A percentile compares a stretch with the other conserved stretches of the same genome.
Evolutionary conservation across 2,113 vertebrate genomes (phyloP).

Genomic region (Xenus cinereus): DNA sequence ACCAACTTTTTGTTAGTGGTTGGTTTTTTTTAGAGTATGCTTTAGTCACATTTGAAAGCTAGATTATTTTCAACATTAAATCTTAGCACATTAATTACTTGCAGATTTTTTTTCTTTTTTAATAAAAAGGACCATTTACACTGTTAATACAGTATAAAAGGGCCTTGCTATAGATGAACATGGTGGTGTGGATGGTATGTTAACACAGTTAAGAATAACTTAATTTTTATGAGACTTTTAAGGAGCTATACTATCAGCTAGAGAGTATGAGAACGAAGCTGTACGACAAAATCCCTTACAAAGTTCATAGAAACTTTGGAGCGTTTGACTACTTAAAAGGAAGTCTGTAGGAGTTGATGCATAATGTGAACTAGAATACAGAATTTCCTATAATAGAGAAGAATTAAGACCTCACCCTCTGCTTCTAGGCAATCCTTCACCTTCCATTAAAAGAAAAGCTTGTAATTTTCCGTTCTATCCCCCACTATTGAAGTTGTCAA

Average conservation of each 20-base stretch:
- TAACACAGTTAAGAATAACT: not conserved
- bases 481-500: not conserved
- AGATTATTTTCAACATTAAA: not conserved
- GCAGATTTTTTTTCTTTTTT: not conserved
- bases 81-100: not conserved
- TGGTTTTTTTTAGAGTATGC: not conserved
- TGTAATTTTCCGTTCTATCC: slow-evolving; percentile 22
- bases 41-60: not conserved
- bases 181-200: not conserved
- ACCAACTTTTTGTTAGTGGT: not conserved
- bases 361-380: not conserved
- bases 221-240: not conserved
- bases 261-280: not conserved
- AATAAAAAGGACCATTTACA: not conserved
- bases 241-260: not conserved
- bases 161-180: not conserved
- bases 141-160: not conserved
- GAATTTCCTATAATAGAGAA: slow-evolving; percentile 4
- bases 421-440: not conserved
- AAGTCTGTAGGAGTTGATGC: slow-evolving; percentile 14
- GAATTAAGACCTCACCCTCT: slow-evolving; percentile 5
- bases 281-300: not conserved
- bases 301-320: slow-evolving; percentile 9
- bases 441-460: slow-evolving; percentile 5
- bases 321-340: not conserved